Base-by-base conservation (phyloP, 2,113 vertebrate species). In the Bathybates hornii region DNA sequence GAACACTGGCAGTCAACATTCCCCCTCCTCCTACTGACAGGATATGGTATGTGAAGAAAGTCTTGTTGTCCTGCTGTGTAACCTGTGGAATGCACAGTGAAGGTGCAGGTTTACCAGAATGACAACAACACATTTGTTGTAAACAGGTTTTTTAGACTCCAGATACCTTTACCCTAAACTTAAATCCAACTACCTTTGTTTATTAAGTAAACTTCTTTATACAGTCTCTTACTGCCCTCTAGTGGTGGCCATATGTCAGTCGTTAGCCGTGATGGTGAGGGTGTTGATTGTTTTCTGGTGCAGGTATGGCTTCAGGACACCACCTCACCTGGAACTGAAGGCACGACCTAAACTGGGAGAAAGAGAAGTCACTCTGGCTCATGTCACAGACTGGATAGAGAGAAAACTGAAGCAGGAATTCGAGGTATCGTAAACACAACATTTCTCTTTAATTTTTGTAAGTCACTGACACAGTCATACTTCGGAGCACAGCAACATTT, bases 381-480 rank as follows among this genome's bases (percentile, higher is more conserved):
- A 99, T n/a, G 97, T 99, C 54, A 99, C 98, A 2, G 99, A 99
- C 88, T 99, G 99, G 99, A 99, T 99, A 81, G 99, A 99, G 92
- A 99, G 97, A 94, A 99, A 99, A 94, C 96, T 99, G 89, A 97
- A 98, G 63, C 98, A 99, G 90, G 96, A 95, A 71, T 95, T 95
- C 12, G 94, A 95, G 95, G 94, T 95, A 92, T 34, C 1, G 4
- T 12, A 32, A 78, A 32, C 43, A 73, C 21, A 73, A 27, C 9
- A 32, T 78, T n/a, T 29, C 1, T 73, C 27, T 5, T 48, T 29
- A 1, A 0, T 50, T 78, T 50, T 19, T 78, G 43, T 32, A 78
- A 78, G 45, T 78, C 1, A 78, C 24, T 50, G 24, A 50, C 1
- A 29, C 5, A n/a, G 24, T 78, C 27, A 32, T 48, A 29, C 16